These are phyloP conservation scores for Odontocolon sp. DNA, from an alignment of 2,888 invertebrate species.

Conservation along the genomic window DNA sequence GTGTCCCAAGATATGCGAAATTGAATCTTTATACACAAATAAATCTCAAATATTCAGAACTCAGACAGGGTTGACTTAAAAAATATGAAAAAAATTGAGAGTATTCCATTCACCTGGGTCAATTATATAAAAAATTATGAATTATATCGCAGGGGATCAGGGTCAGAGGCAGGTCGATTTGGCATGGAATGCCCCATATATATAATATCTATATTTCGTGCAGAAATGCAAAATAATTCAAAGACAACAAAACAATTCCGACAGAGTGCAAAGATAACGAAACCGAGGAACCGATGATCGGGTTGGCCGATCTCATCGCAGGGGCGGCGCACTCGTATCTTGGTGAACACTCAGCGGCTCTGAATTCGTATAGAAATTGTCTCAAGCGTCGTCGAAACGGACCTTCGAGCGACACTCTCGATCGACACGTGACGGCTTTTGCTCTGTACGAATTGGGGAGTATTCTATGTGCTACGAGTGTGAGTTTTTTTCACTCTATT, in stretches of 20 bases:
- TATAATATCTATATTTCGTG: no score
- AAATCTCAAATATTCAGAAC: no score
- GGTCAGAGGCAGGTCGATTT: no score
- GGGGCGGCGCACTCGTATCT: constrained; percentile 82
- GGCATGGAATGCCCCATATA: no score
- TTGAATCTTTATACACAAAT: no score
- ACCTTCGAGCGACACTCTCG: constrained; percentile 67
- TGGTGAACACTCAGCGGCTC: constrained; percentile 74
- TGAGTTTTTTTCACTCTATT: constrained; percentile 62
- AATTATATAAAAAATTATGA: no score
- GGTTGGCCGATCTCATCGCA: constrained; percentile 82
- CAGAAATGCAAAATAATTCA: no score
- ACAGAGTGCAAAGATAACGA: constrained; percentile 76
- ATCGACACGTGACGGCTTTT: constrained; percentile 85
- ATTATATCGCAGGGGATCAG: no score
- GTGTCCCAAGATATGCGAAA: no score
- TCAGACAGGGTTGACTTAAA: no score
- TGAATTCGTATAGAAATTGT: constrained; percentile 72
- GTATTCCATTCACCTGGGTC: no score
- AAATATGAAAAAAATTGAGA: no score
- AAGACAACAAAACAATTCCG: constrained; percentile 6
- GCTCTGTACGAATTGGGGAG: constrained; percentile 85
- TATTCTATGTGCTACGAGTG: constrained; percentile 69
- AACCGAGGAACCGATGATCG: constrained; percentile 82
- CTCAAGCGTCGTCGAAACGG: constrained; percentile 66